These are phyloP conservation scores for Ganaspis brasiliensis DNA, from an alignment of 2,888 invertebrate species.

Conservation along the genomic window DNA sequence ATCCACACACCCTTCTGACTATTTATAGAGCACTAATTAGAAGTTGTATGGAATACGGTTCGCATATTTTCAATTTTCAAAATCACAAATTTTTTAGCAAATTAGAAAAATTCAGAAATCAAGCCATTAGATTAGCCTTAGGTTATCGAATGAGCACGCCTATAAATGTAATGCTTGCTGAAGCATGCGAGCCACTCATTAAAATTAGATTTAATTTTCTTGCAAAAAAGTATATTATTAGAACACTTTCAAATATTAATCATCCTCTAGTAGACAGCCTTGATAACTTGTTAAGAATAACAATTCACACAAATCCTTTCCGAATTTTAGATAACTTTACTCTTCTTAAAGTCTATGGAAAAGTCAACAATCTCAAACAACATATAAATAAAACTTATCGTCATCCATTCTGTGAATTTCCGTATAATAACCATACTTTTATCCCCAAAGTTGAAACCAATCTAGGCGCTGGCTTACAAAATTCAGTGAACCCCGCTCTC, in stretches of 20 bases:
- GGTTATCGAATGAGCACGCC: not conserved
- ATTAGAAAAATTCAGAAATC: not conserved
- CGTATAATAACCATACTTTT: not conserved
- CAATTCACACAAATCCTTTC: not conserved
- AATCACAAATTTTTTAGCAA: not conserved
- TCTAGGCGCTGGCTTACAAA: too few species aligned
- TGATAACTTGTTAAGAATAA: not conserved
- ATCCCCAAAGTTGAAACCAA: too few species aligned
- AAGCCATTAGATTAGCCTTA: not conserved
- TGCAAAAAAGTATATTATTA: not conserved
- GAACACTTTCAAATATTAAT: not conserved
- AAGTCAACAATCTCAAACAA: not conserved
- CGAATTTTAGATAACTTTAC: not conserved
- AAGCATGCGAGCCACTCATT: not conserved
- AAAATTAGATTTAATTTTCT: not conserved
- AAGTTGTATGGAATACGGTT: slow-evolving; percentile 18
- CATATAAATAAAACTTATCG: not conserved
- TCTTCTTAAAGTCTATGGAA: not conserved
- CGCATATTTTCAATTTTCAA: not conserved
- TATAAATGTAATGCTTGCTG: not conserved
- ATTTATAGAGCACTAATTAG: slow-evolving; percentile 19
- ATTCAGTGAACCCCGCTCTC: not conserved
- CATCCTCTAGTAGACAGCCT: not conserved
- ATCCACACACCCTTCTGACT: not conserved
- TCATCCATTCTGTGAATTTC: not conserved